Evolutionary conservation across 64 coral and sea anemone genomes (phyloP).

Genomic region (Acropora yongei): DNA sequence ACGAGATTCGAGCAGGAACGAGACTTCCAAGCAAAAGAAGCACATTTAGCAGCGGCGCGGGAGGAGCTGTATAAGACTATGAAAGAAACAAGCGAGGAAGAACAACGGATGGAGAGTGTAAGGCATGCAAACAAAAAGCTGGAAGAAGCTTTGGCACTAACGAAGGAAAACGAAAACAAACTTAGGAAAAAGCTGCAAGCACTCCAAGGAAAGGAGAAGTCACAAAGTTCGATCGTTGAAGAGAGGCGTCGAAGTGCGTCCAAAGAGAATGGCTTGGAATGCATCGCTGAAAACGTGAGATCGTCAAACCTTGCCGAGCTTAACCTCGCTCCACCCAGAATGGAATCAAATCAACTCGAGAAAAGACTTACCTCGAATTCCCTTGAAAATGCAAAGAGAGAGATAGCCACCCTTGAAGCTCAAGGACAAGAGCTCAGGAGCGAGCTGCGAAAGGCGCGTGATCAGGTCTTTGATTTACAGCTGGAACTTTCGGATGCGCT

Average conservation of each 20-base stretch:
- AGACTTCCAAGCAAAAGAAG: slow-evolving; percentile 27
- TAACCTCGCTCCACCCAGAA: not conserved
- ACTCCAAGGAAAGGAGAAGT: slow-evolving; percentile 17
- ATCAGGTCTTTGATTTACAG: slow-evolving; percentile 66
- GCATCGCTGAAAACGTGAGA: slow-evolving; percentile 40
- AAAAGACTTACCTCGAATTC: slow-evolving; percentile 18
- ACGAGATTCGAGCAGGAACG: slow-evolving; percentile 18
- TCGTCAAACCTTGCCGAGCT: slow-evolving; percentile 42
- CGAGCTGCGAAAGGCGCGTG: slow-evolving; percentile 33
- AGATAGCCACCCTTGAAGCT: slow-evolving; percentile 70
- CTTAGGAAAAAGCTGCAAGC: slow-evolving; percentile 31
- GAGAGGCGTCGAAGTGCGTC: not conserved
- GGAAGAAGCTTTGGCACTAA: slow-evolving; percentile 17
- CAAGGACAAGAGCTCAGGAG: slow-evolving; percentile 65
- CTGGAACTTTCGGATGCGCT: slow-evolving; percentile 61
- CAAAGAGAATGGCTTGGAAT: not conserved
- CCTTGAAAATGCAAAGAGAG: slow-evolving; percentile 69
- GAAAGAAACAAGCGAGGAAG: slow-evolving; percentile 31
- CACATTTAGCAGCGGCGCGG: slow-evolving; percentile 22
- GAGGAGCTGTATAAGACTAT: slow-evolving; percentile 22
- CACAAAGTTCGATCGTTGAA: not conserved
- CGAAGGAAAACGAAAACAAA: slow-evolving; percentile 53
- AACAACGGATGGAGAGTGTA: slow-evolving; percentile 16
- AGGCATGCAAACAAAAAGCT: slow-evolving; percentile 23
- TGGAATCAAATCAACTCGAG: slow-evolving; percentile 2